Evolutionary conservation across 2,797 vertebrate species (phyloP).

Genomic region (Megaceryle alcyon): DNA sequence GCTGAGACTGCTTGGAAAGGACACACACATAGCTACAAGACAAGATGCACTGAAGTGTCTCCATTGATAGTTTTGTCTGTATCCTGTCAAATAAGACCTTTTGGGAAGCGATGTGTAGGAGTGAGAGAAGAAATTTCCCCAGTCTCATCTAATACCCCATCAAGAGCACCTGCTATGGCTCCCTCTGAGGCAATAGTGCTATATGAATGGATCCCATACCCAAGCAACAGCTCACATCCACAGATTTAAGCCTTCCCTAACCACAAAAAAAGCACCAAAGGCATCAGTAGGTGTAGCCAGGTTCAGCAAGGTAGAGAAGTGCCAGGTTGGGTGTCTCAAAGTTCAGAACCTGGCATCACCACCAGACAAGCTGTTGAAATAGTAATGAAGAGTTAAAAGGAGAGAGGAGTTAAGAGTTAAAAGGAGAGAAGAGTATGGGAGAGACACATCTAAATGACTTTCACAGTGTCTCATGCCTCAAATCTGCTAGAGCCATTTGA

Average conservation of each 20-base stretch:
- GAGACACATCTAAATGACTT: neutral
- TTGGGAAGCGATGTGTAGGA: neutral
- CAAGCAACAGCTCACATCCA: neutral
- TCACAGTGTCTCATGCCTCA: neutral
- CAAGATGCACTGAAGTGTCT: neutral
- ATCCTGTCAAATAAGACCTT: neutral
- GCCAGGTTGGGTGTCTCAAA: neutral
- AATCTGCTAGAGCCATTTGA: neutral
- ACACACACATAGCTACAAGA: neutral
- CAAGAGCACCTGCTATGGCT: neutral
- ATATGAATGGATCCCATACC: no score
- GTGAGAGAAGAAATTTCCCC: neutral
- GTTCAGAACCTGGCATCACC: neutral
- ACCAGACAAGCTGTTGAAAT: neutral
- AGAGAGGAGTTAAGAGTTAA: neutral
- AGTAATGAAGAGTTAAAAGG: neutral
- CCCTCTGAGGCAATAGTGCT: neutral
- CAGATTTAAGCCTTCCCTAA: neutral
- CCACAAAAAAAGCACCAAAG: neutral
- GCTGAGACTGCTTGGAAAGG: neutral
- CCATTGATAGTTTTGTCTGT: neutral
- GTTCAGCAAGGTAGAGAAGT: neutral
- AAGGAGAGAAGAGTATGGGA: neutral
- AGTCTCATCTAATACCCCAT: neutral
- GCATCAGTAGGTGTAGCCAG: neutral